phyloP scores from a whole-genome alignment of 1,140 invertebrate species.

The Bradysia coprophila region DNA sequence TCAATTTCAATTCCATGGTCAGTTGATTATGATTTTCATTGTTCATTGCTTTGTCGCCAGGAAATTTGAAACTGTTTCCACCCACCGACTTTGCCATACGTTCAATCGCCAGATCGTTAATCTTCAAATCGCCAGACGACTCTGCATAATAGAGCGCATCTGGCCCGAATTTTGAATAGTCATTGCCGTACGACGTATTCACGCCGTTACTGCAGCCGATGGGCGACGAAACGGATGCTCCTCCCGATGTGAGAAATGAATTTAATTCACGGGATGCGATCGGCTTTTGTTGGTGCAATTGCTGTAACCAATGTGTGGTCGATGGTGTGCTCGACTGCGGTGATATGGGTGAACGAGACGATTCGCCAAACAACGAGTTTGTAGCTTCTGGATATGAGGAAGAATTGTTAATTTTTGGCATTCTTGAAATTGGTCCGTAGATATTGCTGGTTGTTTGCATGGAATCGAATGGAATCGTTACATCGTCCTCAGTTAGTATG shows the following conservation, averaged over 20 bases:
- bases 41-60: neutral
- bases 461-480: conserved; percentile 55
- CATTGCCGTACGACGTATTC: neutral
- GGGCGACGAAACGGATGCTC: neutral
- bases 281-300: neutral
- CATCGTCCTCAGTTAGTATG: conserved; percentile 47
- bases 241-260: no score
- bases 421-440: conserved; percentile 63
- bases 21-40: neutral
- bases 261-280: neutral
- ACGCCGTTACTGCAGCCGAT: neutral
- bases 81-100: neutral
- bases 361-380: neutral
- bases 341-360: neutral
- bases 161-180: neutral
- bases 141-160: neutral
- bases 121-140: neutral
- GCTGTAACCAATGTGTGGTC: neutral
- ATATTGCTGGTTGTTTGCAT: conserved; percentile 51
- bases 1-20: conserved; percentile 1
- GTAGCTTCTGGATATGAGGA: neutral
- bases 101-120: neutral
- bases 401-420: conserved; percentile 10
- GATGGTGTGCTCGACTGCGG: neutral
- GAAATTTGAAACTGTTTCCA: neutral